phyloP scores from a whole-genome alignment of 2,888 invertebrate genomes.

The Andricus curvator region DNA sequence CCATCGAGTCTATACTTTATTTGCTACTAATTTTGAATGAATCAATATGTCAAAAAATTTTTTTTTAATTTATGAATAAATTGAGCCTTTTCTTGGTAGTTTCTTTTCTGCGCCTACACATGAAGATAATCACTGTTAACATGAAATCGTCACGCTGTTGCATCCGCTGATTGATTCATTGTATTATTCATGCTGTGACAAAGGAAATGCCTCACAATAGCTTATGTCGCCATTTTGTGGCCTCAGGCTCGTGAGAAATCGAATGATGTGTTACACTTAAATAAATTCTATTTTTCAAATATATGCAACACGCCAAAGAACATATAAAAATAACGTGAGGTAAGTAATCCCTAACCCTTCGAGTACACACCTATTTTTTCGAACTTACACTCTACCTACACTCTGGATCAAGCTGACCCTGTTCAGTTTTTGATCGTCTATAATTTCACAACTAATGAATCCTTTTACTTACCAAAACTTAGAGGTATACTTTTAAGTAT shows the following conservation, averaged over 20 bases:
- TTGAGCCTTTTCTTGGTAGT: background rate
- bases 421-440: no score
- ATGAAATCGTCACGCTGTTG: slow-evolving; percentile 32
- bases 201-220: slow-evolving; percentile 61
- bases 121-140: slow-evolving; percentile 57
- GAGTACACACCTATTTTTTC: no score
- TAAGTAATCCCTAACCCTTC: background rate
- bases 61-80: background rate
- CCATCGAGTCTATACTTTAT: no score
- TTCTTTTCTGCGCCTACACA: background rate
- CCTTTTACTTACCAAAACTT: no score
- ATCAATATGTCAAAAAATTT: background rate
- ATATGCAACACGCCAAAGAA: background rate
- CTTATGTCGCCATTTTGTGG: slow-evolving; percentile 28
- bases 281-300: background rate
- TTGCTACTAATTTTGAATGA: background rate
- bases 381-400: no score
- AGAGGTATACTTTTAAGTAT: no score
- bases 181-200: slow-evolving; percentile 65
- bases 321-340: background rate
- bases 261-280: slow-evolving; percentile 8
- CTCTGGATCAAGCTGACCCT: no score
- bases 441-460: no score
- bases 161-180: slow-evolving; percentile 60
- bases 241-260: slow-evolving; percentile 28